phyloP scores from a whole-genome alignment of 1,140 invertebrate species.

The Phthorimaea operculella region DNA sequence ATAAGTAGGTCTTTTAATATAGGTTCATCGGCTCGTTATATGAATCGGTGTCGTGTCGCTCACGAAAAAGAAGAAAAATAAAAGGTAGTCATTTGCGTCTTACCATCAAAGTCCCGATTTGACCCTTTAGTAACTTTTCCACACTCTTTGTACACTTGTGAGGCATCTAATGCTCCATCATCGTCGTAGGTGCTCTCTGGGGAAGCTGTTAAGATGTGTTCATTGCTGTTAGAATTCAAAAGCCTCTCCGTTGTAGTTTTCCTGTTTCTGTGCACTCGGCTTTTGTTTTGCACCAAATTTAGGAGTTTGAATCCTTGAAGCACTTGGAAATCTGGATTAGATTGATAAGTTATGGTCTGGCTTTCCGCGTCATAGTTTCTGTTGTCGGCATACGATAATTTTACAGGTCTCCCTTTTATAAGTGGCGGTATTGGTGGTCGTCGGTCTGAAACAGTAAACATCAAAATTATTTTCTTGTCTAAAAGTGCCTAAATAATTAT shows the following conservation, averaged over 20 bases:
- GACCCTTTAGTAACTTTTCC: slow-evolving; percentile 23
- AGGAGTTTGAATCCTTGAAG: slow-evolving; percentile 52
- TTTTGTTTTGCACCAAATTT: slow-evolving; percentile 41
- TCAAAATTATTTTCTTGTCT: background rate
- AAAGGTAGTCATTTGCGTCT: background rate
- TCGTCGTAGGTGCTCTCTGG: slow-evolving; percentile 15
- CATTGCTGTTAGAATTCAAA: slow-evolving; percentile 22
- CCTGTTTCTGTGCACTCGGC: slow-evolving; percentile 20
- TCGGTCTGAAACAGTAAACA: background rate
- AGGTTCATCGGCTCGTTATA: too few relatives aligned
- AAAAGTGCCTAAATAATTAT: background rate
- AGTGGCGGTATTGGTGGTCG: background rate
- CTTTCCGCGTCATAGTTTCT: slow-evolving; percentile 22
- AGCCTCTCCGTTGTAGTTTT: slow-evolving; percentile 25
- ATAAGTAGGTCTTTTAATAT: too few relatives aligned
- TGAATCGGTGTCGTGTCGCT: too few relatives aligned
- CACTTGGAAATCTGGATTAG: slow-evolving; percentile 53
- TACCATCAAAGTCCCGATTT: slow-evolving; percentile 19
- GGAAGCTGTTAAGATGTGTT: slow-evolving; percentile 13
- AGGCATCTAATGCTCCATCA: slow-evolving; percentile 21
- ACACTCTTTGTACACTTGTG: slow-evolving; percentile 34
- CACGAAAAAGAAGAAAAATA: too few relatives aligned
- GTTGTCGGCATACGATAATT: slow-evolving; percentile 24
- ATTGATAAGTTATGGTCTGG: slow-evolving; percentile 40
- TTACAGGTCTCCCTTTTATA: slow-evolving; percentile 25